Conservation (phyloP, 2,888 invertebrate species). For the Gastracanthus pulcherrimus region DNA sequence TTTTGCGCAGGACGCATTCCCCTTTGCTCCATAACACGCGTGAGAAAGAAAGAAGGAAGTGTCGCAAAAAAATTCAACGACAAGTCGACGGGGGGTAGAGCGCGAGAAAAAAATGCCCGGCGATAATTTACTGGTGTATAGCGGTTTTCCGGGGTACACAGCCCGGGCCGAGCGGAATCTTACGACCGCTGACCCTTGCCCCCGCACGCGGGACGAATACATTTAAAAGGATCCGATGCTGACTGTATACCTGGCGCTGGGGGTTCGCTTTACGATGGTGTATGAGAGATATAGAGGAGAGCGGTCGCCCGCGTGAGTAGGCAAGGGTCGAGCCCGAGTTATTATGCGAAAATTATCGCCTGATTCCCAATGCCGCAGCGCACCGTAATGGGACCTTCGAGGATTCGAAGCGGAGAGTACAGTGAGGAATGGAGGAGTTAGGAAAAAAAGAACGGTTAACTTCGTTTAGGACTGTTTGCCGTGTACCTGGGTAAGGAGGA, state of each 20-base stretch:
- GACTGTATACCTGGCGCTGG: not conserved
- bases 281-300: no score
- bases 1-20: not conserved
- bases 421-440: no score
- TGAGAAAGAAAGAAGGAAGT: constrained; percentile 7
- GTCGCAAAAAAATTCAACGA: not conserved
- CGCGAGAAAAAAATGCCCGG: not conserved
- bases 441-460: constrained; percentile 30
- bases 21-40: not conserved
- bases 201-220: not conserved
- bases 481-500: not conserved
- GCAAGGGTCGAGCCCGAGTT: not conserved
- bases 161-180: not conserved
- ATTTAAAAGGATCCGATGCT: no score
- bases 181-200: not conserved
- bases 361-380: not conserved
- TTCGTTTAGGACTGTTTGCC: constrained; percentile 9
- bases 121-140: constrained; percentile 29
- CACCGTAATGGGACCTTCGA: constrained; percentile 2
- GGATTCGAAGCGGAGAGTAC: no score
- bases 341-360: constrained; percentile 36
- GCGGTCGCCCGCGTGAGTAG: no score
- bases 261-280: not conserved
- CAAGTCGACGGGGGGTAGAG: not conserved
- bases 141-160: not conserved